Evolutionary conservation across 2,888 invertebrate genomes (phyloP).

Genomic region (Periphyllus acericola): DNA sequence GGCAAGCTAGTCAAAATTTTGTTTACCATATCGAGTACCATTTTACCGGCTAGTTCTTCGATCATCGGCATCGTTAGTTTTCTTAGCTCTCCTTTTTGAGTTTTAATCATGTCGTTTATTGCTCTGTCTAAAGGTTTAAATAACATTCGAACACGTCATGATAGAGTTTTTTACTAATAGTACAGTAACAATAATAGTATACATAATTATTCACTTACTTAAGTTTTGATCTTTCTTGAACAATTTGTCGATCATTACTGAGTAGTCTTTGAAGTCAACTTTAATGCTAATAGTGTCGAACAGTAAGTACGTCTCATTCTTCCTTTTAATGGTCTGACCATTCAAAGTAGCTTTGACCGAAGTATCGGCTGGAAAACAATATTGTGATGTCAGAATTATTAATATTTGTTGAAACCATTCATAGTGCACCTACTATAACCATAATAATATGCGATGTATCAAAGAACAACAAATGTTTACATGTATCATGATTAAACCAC

Average conservation of each 20-base stretch:
- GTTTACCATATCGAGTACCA: conserved; percentile 71
- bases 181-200: too few relatives aligned
- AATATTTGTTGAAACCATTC: too few relatives aligned
- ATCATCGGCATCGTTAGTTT: conserved; percentile 71
- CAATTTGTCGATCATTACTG: conserved; percentile 71
- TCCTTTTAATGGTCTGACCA: conserved; percentile 67
- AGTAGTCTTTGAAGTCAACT: conserved; percentile 71
- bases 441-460: too few relatives aligned
- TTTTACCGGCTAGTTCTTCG: conserved; percentile 70
- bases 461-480: too few relatives aligned
- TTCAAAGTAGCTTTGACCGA: conserved; percentile 69
- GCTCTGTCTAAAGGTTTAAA: conserved; percentile 67
- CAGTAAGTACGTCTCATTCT: conserved; percentile 70
- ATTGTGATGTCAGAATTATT: background rate
- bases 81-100: conserved; percentile 72
- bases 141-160: background rate
- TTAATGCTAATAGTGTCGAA: conserved; percentile 71
- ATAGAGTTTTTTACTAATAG: background rate
- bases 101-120: conserved; percentile 72
- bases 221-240: conserved; percentile 73
- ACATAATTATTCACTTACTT: conserved; percentile 68
- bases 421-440: too few relatives aligned
- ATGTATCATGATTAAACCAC: too few relatives aligned
- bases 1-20: conserved; percentile 71
- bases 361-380: conserved; percentile 68